Percentiles rank a stretch among this genome's conserved stretches.
Conservation (phyloP, 2,888 invertebrate species). For the Chrysina gloriosa region DNA sequence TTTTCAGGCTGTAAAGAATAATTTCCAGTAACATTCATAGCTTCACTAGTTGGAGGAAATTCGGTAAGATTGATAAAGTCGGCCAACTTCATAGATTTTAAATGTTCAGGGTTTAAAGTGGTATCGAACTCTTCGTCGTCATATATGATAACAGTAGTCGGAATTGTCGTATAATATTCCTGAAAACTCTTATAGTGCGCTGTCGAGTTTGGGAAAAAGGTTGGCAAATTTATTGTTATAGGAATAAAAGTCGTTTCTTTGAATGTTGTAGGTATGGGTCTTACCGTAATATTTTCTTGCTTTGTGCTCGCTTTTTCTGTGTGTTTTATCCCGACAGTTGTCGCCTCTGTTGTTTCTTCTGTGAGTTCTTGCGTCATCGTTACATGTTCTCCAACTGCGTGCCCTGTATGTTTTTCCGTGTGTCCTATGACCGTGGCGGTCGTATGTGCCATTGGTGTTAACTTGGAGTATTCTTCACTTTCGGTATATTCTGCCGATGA, state of each 20-base stretch:
- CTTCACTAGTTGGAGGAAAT: conserved; percentile 45
- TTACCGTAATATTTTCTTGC: not conserved
- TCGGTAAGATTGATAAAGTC: conserved; percentile 51
- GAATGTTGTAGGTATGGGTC: not conserved
- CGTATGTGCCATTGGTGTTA: not conserved
- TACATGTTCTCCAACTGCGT: not conserved
- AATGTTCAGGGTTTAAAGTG: conserved; percentile 45
- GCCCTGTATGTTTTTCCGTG: conserved; percentile 3
- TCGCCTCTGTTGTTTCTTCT: not conserved
- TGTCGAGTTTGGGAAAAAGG: conserved; percentile 49
- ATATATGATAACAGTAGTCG: conserved; percentile 5
- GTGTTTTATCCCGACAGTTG: too few relatives aligned
- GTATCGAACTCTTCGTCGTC: conserved; percentile 48
- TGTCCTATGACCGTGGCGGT: not conserved
- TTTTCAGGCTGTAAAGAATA: not conserved
- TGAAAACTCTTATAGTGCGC: conserved; percentile 44
- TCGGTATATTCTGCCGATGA: not conserved
- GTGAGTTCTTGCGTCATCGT: not conserved
- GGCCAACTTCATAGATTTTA: conserved; percentile 48
- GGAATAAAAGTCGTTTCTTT: conserved; percentile 8
- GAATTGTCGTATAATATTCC: conserved; percentile 46
- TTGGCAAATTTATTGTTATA: conserved; percentile 50
- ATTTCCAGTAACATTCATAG: too few relatives aligned
- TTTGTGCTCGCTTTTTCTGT: too few relatives aligned
- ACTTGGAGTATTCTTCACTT: not conserved